Base-by-base conservation (phyloP, 2,888 invertebrate genomes). In the Scelioninae gen. 2 region DNA sequence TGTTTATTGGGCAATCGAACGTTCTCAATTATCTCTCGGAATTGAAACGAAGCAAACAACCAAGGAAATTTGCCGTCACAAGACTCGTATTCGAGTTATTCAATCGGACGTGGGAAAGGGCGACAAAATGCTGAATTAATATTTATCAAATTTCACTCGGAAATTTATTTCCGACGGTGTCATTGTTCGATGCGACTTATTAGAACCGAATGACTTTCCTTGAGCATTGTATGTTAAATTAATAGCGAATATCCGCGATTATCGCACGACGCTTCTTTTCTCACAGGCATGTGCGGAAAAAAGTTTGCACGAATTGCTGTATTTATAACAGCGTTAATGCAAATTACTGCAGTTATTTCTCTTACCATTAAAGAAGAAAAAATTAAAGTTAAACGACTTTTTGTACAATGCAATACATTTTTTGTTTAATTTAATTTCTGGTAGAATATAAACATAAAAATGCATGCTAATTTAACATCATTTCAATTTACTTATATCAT, bases 221-320 rank as follows among this genome's bases (percentile, higher is more conserved):
- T n/a, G 22, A 2, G 18, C n/a, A 45, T 45, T 45, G 45, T 45
- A n/a, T 25, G 45, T 31, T 31, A 48, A 48, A 31, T 48, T 31
- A 48, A 48, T 31, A 15, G n/a, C 2, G 16, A 48, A 37, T 37
- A 37, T 13, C 13, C 9, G 15, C 15, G 13, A 7, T 15, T 13
- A 37, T 37, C 37, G 10, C 10, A 33, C 2, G n/a, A 33, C n/a
- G 33, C 33, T 33, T 33, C n/a, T 33, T 10, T 33, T 10, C 22
- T 2, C 22, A 22, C 22, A 22, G n/a, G n/a, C n/a, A n/a, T n/a
- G n/a, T n/a, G n/a, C n/a, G n/a, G n/a, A n/a, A n/a, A n/a, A n/a
- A n/a, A n/a, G n/a, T n/a, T n/a, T 5, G 22, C 22, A 5, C 22
- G 22, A 22, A 22, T 22, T 22, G 22, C 5, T 22, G n/a, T n/a